Evolutionary conservation across 2,113 vertebrate species (phyloP).

Genomic region (Rhombomys opimus): DNA sequence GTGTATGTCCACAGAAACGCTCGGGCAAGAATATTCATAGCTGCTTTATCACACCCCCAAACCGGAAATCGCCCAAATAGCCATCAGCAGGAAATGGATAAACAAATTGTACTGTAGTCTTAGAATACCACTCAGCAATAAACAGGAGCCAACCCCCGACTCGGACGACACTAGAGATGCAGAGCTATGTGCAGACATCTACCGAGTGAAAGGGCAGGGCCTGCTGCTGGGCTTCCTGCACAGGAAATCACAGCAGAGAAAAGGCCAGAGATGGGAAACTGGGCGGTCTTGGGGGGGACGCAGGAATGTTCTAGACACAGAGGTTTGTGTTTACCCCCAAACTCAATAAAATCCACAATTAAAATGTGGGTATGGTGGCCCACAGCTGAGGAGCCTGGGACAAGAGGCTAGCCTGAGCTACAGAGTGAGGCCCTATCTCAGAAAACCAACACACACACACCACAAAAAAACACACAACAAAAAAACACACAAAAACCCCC

Average conservation of each 20-base stretch:
- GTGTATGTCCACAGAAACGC: background rate
- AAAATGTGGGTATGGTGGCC: background rate
- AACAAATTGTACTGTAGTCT: background rate
- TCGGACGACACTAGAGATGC: background rate
- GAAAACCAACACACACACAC: background rate
- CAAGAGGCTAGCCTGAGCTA: background rate
- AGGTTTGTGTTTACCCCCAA: background rate
- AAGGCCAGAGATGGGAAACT: background rate
- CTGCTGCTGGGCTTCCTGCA: no score
- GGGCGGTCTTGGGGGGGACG: no score
- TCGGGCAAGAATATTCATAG: background rate
- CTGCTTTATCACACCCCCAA: background rate
- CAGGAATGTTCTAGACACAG: background rate
- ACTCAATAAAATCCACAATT: background rate
- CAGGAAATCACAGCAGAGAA: background rate
- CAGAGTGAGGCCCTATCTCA: background rate
- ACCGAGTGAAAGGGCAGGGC: no score
- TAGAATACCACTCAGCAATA: background rate
- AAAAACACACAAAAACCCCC: background rate
- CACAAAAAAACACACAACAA: background rate
- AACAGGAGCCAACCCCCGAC: background rate
- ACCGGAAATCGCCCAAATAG: background rate
- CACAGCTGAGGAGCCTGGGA: background rate
- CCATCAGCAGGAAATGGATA: background rate
- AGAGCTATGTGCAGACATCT: background rate